These are phyloP conservation scores for Pristionchus fissidentatus DNA, from an alignment of 2,888 invertebrate species.

Conservation along the genomic window DNA sequence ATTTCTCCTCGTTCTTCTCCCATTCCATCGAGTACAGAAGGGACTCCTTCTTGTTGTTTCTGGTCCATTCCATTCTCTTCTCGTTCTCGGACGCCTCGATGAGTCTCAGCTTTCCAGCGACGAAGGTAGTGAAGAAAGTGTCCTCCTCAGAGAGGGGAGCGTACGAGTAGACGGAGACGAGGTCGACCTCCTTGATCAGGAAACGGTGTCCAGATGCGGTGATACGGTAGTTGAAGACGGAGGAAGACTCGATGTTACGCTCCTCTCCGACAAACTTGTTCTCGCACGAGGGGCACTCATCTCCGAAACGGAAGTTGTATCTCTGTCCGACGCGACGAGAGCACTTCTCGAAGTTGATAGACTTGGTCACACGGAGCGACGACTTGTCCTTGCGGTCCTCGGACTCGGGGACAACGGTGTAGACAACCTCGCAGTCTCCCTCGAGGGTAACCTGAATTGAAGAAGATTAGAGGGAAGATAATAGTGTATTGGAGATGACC, in stretches of 20 bases:
- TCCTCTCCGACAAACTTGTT: slow-evolving; percentile 49
- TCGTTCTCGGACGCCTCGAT: slow-evolving; percentile 7
- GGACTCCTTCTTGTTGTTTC: slow-evolving; percentile 53
- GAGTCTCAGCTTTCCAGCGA: slow-evolving; percentile 41
- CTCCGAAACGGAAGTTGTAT: slow-evolving; percentile 57
- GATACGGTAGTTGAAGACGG: slow-evolving; percentile 55
- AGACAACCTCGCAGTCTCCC: slow-evolving; percentile 68
- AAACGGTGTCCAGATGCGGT: neutral
- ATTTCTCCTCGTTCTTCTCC: slow-evolving; percentile 63
- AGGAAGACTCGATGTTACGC: slow-evolving; percentile 47
- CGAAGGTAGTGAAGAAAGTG: slow-evolving; percentile 45
- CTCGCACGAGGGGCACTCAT: slow-evolving; percentile 57
- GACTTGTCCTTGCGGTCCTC: slow-evolving; percentile 49
- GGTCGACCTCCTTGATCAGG: slow-evolving; percentile 49
- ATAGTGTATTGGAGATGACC: neutral
- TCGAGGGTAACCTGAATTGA: slow-evolving; percentile 63
- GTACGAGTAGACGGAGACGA: slow-evolving; percentile 46
- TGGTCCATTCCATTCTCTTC: slow-evolving; percentile 2
- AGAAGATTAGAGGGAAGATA: neutral
- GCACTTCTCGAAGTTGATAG: slow-evolving; percentile 77
- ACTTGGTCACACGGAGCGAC: slow-evolving; percentile 56
- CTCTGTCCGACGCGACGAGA: slow-evolving; percentile 66
- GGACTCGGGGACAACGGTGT: slow-evolving; percentile 53
- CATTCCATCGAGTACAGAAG: slow-evolving; percentile 62
- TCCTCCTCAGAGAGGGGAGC: slow-evolving; percentile 26